Base-by-base conservation (phyloP, 2,113 vertebrate genomes). In the Fukomys damarensis region DNA sequence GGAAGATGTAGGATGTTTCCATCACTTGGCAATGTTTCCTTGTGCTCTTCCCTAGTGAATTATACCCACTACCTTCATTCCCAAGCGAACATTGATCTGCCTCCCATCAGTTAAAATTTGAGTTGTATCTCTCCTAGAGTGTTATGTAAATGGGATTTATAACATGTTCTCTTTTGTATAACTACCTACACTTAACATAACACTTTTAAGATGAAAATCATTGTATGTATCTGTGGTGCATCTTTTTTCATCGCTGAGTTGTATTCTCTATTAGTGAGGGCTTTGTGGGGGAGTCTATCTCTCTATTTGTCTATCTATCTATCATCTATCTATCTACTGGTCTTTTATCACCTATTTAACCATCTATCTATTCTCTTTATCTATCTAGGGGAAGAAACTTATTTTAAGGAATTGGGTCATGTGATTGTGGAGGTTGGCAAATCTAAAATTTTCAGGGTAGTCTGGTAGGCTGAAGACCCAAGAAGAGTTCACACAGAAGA, bases 41-140 rank as follows among this genome's bases (percentile, higher is more conserved):
- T 46, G 2, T n/a, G 10, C 14, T 22, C 30, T 7, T 63, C 54
- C 30, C 63, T 43, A 72, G 61, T 74, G 5, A 74, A 35, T 56
- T 54, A 28, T 35, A 3, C 5, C 1, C 0, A 22, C 12, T 41
- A 56, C 14, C 0, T 49, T 11, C 35, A 30, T 52, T n/a, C 4
- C 5, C 16, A 32, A 58, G 11, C 65, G 35, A 56, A 16, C 46
- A 43, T 6, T 76, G 11, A 26, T 63, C 56, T 63, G 19, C 12
- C 85, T 76, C 41, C 17, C 52, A 26, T 65, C n/a, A 54, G 12
- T 35, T 28, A 41, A 92, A 43, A 24, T 86, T 83, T 46, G 17
- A 43, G 13, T n/a, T 65, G 12, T 77, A 14, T 86, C 19, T 70
- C 77, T 80, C 38, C 11, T 84, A 58, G 22, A 38, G 24, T 61